Percentiles rank a stretch among this genome's conserved stretches.
Conservation (phyloP, 2,113 vertebrate genomes). For the Petromus typicus region DNA sequence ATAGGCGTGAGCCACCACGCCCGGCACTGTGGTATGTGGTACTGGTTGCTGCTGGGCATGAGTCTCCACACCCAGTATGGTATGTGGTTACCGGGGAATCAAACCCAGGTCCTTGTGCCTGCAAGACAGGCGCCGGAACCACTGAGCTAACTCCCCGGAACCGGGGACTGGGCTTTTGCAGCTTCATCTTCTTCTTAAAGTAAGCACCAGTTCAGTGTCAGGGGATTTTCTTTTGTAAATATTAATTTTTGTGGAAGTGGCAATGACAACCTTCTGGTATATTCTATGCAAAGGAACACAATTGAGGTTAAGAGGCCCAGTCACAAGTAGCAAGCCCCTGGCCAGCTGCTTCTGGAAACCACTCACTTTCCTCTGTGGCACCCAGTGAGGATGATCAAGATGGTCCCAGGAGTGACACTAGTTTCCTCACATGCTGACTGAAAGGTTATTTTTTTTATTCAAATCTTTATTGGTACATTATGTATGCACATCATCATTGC, state of each 20-base stretch:
- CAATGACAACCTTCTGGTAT: not conserved
- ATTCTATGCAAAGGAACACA: slow-evolving; percentile 92
- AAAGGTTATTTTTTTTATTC: no score
- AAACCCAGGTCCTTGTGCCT: no score
- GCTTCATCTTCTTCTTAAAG: slow-evolving; percentile 84
- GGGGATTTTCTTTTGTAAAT: not conserved
- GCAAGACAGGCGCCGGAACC: no score
- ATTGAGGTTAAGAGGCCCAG: slow-evolving; percentile 94
- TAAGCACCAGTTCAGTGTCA: not conserved
- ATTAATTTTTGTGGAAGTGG: not conserved
- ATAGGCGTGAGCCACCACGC: no score
- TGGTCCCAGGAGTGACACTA: not conserved
- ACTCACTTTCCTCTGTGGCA: not conserved
- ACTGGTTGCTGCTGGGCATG: no score
- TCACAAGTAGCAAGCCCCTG: slow-evolving; percentile 95
- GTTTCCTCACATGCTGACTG: not conserved
- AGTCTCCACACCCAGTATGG: no score
- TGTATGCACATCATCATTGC: no score
- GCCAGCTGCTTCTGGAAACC: not conserved
- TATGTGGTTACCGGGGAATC: no score
- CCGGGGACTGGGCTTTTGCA: slow-evolving; percentile 87
- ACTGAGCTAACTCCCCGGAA: no score
- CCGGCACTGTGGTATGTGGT: no score
- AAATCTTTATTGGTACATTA: no score
- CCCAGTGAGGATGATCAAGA: not conserved